These are phyloP conservation scores for Pomacea maculata DNA, from an alignment of 1,140 invertebrate genomes.

Conservation along the genomic window DNA sequence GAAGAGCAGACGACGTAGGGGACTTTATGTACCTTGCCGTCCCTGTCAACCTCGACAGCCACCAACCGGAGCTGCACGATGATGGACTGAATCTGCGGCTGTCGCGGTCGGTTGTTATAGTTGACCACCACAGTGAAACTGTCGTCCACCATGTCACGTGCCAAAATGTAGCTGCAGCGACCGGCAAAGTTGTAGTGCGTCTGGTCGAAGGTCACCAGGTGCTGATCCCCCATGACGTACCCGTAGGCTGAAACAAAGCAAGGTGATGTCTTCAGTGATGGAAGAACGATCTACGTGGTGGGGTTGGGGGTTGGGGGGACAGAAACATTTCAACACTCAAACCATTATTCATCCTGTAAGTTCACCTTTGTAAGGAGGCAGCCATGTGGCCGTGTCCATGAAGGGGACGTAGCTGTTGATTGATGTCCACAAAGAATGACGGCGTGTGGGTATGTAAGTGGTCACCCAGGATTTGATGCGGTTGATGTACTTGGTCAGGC, in stretches of 20 bases:
- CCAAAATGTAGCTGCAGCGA: slow-evolving; percentile 83
- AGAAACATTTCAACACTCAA: too few species aligned
- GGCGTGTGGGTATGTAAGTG: slow-evolving; percentile 37
- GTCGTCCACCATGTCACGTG: slow-evolving; percentile 78
- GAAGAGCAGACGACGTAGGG: not conserved
- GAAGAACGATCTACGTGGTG: not conserved
- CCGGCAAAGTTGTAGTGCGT: slow-evolving; percentile 81
- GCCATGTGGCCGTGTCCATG: slow-evolving; percentile 41
- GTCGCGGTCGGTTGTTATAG: slow-evolving; percentile 60
- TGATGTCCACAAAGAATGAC: slow-evolving; percentile 41
- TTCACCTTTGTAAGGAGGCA: slow-evolving; percentile 61
- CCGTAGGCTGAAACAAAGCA: slow-evolving; percentile 65
- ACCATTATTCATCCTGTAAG: not conserved
- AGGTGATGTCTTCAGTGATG: not conserved
- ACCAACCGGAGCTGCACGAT: slow-evolving; percentile 59
- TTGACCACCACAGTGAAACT: slow-evolving; percentile 69
- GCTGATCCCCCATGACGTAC: slow-evolving; percentile 78
- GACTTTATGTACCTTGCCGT: slow-evolving; percentile 35
- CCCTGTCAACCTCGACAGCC: slow-evolving; percentile 56
- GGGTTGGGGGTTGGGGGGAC: not conserved
- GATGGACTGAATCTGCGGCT: slow-evolving; percentile 61
- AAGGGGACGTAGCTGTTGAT: slow-evolving; percentile 56
- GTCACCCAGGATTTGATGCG: slow-evolving; percentile 25
- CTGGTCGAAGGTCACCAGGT: slow-evolving; percentile 88
- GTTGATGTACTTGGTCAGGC: slow-evolving; percentile 33